Conservation (phyloP, 2,888 invertebrate genomes). For the Drosophila planitibia region DNA sequence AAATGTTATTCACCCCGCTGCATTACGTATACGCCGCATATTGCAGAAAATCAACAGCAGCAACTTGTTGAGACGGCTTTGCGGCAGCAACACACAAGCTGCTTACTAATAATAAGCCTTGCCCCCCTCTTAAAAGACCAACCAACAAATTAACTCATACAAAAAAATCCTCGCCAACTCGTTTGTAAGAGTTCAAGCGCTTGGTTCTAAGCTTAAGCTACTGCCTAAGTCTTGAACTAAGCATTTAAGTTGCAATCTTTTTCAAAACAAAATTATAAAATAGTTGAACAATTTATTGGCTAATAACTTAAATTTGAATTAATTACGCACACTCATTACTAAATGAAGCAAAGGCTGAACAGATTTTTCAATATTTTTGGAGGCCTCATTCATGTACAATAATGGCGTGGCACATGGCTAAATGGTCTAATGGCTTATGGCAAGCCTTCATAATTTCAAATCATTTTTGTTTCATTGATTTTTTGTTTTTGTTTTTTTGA, state of each 20-base stretch:
- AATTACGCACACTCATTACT: constrained; percentile 18
- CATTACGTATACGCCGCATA: constrained; percentile 72
- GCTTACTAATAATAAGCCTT: constrained; percentile 49
- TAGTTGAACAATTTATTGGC: neutral
- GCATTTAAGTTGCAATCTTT: neutral
- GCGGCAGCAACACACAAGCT: constrained; percentile 34
- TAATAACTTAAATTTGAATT: neutral
- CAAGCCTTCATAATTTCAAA: constrained; percentile 63
- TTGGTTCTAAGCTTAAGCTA: constrained; percentile 9
- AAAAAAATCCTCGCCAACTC: constrained; percentile 18
- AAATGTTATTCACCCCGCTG: constrained; percentile 74
- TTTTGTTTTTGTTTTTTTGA: constrained; percentile 6
- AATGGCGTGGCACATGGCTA: constrained; percentile 47
- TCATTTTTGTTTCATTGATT: constrained; percentile 41
- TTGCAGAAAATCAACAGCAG: constrained; percentile 37
- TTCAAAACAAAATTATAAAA: neutral
- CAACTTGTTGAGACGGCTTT: constrained; percentile 75
- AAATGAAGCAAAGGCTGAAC: constrained; percentile 27
- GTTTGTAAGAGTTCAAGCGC: constrained; percentile 10
- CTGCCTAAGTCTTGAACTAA: neutral
- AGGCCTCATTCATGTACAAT: constrained; percentile 29
- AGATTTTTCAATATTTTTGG: constrained; percentile 33
- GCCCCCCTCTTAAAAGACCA: constrained; percentile 5
- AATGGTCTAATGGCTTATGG: constrained; percentile 50
- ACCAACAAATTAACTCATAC: constrained; percentile 21